These are phyloP conservation scores for Onthophagus sagittarius DNA, from an alignment of 2,888 invertebrate species.

Conservation along the genomic window DNA sequence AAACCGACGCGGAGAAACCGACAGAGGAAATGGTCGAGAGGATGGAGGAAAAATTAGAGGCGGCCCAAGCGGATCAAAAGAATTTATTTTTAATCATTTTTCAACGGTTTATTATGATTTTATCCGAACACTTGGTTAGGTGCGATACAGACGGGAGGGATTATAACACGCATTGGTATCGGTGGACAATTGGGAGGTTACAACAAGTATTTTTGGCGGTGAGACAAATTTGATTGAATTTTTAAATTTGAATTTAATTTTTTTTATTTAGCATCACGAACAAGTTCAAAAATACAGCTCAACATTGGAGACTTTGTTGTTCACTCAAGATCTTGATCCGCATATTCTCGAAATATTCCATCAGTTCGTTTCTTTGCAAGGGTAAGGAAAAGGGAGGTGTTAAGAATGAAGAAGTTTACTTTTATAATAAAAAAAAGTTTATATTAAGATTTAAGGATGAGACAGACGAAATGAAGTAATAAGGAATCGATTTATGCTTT, in stretches of 20 bases:
- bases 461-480: background rate
- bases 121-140: slow-evolving; percentile 91
- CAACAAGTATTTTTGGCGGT: slow-evolving; percentile 94
- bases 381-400: slow-evolving; percentile 49
- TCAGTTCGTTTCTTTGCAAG: slow-evolving; percentile 89
- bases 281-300: slow-evolving; percentile 96
- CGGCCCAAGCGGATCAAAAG: slow-evolving; percentile 94
- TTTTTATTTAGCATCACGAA: slow-evolving; percentile 82
- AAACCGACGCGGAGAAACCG: slow-evolving; percentile 56
- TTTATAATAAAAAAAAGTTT: too few species aligned
- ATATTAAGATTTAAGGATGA: too few species aligned
- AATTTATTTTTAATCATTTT: slow-evolving; percentile 95
- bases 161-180: slow-evolving; percentile 93
- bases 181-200: slow-evolving; percentile 90
- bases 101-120: slow-evolving; percentile 96
- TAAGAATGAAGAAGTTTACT: too few species aligned
- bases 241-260: slow-evolving; percentile 19
- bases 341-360: slow-evolving; percentile 96
- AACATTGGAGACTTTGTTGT: slow-evolving; percentile 90
- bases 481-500: too few species aligned
- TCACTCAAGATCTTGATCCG: slow-evolving; percentile 93
- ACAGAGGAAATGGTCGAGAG: slow-evolving; percentile 86
- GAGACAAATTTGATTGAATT: too few species aligned
- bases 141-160: slow-evolving; percentile 92
- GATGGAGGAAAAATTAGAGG: slow-evolving; percentile 93